Evolutionary conservation across 2,888 invertebrate genomes (phyloP).

Genomic region (Megamerina dolium): DNA sequence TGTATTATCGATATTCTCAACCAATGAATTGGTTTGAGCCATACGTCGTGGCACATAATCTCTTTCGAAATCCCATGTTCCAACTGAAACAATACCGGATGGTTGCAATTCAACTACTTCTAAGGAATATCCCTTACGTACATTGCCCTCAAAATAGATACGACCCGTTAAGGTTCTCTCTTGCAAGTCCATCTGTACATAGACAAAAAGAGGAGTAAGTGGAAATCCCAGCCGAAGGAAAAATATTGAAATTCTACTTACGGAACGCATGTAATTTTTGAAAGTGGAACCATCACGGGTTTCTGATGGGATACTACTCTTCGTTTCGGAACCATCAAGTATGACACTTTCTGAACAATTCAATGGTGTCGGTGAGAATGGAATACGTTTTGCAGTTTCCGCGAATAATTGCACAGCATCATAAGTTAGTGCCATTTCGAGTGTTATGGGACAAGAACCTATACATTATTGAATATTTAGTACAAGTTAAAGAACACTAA

Average conservation of each 20-base stretch:
- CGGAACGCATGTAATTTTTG: constrained; percentile 64
- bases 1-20: constrained; percentile 54
- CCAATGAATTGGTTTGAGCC: constrained; percentile 45
- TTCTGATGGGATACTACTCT: constrained; percentile 52
- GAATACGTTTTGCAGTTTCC: constrained; percentile 63
- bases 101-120: constrained; percentile 63
- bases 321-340: background rate
- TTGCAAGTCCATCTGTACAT: constrained; percentile 28
- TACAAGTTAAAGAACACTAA: too few species aligned
- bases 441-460: constrained; percentile 48
- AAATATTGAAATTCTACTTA: constrained; percentile 14
- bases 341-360: constrained; percentile 54
- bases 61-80: constrained; percentile 62
- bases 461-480: too few species aligned
- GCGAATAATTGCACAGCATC: constrained; percentile 80
- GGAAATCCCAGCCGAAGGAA: background rate
- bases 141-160: constrained; percentile 74
- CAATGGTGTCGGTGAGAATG: constrained; percentile 50
- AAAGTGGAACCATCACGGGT: constrained; percentile 78
- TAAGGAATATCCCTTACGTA: constrained; percentile 62
- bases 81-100: constrained; percentile 63
- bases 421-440: constrained; percentile 74
- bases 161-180: constrained; percentile 58
- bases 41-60: constrained; percentile 54
- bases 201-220: background rate